Percentiles rank a stretch among this genome's conserved stretches.
Conservation (phyloP, 2,888 invertebrate species). For the Sarcophaga carnaria region DNA sequence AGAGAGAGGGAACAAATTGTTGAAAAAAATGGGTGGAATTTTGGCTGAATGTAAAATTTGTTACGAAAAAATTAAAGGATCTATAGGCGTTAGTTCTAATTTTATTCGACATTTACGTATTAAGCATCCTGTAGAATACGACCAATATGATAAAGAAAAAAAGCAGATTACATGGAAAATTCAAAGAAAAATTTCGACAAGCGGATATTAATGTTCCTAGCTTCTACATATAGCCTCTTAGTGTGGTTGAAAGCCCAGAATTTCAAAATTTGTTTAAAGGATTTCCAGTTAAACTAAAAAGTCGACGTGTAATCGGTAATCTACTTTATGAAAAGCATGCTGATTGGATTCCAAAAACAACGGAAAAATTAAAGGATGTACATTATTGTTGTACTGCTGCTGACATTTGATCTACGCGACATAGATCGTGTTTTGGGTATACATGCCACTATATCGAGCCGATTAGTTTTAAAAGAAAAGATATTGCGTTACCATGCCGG, state of each 20-base stretch:
- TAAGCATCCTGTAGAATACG: slow-evolving; percentile 4
- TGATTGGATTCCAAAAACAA: slow-evolving; percentile 3
- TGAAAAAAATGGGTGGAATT: background rate
- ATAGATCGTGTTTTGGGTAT: slow-evolving; percentile 35
- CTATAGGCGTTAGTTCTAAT: slow-evolving; percentile 34
- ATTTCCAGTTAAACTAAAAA: background rate
- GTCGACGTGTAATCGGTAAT: background rate
- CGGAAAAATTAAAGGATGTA: slow-evolving; percentile 2
- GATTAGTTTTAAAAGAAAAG: background rate
- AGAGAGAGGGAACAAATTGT: background rate
- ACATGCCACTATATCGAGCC: slow-evolving; percentile 32
- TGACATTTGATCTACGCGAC: slow-evolving; percentile 25
- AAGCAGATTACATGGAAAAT: background rate
- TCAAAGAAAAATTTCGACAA: slow-evolving; percentile 6
- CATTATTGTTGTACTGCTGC: slow-evolving; percentile 32
- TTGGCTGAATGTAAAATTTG: background rate
- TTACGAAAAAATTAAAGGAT: slow-evolving; percentile 18
- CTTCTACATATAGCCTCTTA: slow-evolving; percentile 9
- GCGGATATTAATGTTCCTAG: slow-evolving; percentile 5
- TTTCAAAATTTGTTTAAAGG: slow-evolving; percentile 30
- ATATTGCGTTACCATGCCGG: slow-evolving; percentile 12
- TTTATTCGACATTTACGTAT: slow-evolving; percentile 37
- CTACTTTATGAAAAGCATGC: slow-evolving; percentile 5
- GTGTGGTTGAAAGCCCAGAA: slow-evolving; percentile 35
- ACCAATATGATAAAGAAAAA: slow-evolving; percentile 7